Evolutionary conservation across 2,888 invertebrate genomes (phyloP).

Genomic region (Nipponacmea schrenckii): DNA sequence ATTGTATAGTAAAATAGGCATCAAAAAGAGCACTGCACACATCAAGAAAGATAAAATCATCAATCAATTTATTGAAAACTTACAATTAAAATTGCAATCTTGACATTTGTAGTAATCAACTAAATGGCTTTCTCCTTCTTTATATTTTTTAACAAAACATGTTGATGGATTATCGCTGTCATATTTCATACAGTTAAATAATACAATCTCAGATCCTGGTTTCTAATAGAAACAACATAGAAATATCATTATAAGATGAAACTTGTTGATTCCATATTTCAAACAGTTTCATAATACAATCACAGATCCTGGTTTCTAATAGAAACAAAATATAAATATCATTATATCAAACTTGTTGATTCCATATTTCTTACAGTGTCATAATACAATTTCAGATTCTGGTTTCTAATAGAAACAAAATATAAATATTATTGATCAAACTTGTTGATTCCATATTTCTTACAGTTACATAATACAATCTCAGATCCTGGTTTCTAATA

Average conservation of each 20-base stretch:
- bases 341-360: too few species aligned
- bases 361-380: constrained; percentile 47
- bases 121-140: constrained; percentile 35
- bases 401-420: too few species aligned
- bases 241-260: too few species aligned
- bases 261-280: constrained; percentile 56
- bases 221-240: constrained; percentile 39
- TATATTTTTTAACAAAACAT: constrained; percentile 53
- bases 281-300: constrained; percentile 51
- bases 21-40: too few species aligned
- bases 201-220: constrained; percentile 58
- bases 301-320: constrained; percentile 60
- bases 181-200: constrained; percentile 46
- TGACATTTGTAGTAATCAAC: constrained; percentile 62
- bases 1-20: too few species aligned
- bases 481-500: too few species aligned
- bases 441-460: constrained; percentile 57
- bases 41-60: too few species aligned
- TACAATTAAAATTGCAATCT: constrained; percentile 59
- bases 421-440: too few species aligned
- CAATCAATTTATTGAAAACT: constrained; percentile 23
- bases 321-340: too few species aligned
- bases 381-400: constrained; percentile 56
- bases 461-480: constrained; percentile 48
- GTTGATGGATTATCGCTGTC: constrained; percentile 59